Evolutionary conservation across 2,888 invertebrate genomes (phyloP).

Genomic region (Eupithecia dodoneata): DNA sequence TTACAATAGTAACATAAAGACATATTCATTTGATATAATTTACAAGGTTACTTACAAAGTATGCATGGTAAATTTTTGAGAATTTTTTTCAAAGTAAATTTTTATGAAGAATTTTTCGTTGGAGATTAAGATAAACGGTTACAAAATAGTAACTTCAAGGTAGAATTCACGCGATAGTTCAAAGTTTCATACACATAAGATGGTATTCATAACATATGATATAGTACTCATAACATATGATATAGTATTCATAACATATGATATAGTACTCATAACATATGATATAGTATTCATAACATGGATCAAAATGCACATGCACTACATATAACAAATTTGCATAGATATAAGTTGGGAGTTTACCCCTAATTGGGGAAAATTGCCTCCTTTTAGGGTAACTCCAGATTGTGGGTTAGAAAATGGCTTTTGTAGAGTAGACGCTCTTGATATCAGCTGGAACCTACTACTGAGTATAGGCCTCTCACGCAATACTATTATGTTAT

Average conservation of each 20-base stretch:
- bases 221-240: neutral
- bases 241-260: neutral
- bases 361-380: neutral
- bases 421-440: slow-evolving; percentile 3
- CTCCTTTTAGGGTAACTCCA: neutral
- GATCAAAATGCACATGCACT: slow-evolving; percentile 29
- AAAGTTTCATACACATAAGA: neutral
- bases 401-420: slow-evolving; percentile 20
- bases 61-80: no score
- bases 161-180: slow-evolving; percentile 3
- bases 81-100: no score
- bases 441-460: neutral
- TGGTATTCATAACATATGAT: neutral
- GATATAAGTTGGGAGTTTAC: slow-evolving; percentile 21
- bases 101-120: neutral
- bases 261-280: neutral
- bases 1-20: no score
- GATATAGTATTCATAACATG: neutral
- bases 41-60: no score
- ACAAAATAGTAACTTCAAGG: slow-evolving; percentile 4
- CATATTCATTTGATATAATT: no score
- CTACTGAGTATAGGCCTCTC: neutral
- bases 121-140: neutral
- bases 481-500: neutral
- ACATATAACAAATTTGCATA: slow-evolving; percentile 30